Evolutionary conservation across 2,113 vertebrate species (phyloP).

Genomic region (Lynx canadensis): DNA sequence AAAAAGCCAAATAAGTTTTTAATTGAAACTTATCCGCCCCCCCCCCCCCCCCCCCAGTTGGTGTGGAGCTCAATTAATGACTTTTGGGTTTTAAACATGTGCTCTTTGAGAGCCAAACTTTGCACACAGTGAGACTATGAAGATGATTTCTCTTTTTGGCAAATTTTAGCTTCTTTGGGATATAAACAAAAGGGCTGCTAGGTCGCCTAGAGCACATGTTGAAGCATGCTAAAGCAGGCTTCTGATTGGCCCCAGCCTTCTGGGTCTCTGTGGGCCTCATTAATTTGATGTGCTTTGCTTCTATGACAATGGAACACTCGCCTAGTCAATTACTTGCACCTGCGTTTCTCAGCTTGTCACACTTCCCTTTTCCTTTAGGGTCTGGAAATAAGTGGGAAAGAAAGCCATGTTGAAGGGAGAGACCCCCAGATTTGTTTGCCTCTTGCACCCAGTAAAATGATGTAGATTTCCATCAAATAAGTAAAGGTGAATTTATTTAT

Average conservation of each 20-base stretch:
- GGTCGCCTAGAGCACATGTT: not conserved
- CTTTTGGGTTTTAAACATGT: not conserved
- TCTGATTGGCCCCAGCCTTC: constrained; percentile 16
- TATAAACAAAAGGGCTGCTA: constrained; percentile 41
- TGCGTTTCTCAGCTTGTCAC: constrained; percentile 61
- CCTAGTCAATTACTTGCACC: constrained; percentile 63
- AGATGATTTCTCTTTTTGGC: constrained; percentile 39
- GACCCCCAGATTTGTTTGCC: constrained; percentile 8
- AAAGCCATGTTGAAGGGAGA: constrained; percentile 2
- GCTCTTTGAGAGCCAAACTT: not conserved
- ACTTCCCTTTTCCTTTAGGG: not conserved
- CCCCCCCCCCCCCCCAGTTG: not conserved
- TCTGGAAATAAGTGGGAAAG: constrained; percentile 46
- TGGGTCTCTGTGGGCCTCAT: constrained; percentile 70
- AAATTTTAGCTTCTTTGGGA: constrained; percentile 18
- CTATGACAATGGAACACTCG: constrained; percentile 54
- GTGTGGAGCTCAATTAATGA: not conserved
- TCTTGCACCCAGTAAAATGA: not conserved
- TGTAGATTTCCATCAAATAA: not conserved
- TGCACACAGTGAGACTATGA: not conserved
- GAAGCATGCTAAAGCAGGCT: not conserved
- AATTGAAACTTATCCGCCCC: not conserved
- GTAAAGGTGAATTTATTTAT: not conserved
- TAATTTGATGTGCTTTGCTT: constrained; percentile 75
- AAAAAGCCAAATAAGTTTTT: not conserved